Percentiles rank a stretch among this genome's conserved stretches.
These are phyloP conservation scores for Pogonognathellus flavescens DNA, from an alignment of 1,140 invertebrate genomes.

Conservation along the genomic window DNA sequence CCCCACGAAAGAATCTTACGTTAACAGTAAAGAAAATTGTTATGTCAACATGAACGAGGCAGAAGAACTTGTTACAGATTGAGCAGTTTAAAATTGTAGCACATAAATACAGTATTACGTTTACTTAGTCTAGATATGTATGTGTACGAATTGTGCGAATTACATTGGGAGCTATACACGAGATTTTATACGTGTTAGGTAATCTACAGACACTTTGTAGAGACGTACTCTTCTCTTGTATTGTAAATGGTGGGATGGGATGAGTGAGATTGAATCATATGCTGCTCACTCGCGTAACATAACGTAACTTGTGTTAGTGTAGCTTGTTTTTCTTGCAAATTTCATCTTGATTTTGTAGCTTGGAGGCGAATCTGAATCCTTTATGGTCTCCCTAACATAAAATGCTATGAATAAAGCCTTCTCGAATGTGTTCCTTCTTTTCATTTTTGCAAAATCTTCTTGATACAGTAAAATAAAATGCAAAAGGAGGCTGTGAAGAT, in stretches of 20 bases:
- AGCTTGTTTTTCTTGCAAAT: constrained; percentile 29
- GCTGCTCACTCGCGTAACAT: constrained; percentile 38
- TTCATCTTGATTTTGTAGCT: constrained; percentile 1
- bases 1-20: neutral
- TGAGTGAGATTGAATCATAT: constrained; percentile 23
- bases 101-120: neutral
- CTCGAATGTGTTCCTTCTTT: neutral
- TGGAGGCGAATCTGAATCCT: constrained; percentile 20
- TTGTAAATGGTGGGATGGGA: constrained; percentile 5
- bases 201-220: constrained; percentile 19
- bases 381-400: neutral
- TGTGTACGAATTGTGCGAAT: neutral
- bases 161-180: neutral
- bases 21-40: neutral
- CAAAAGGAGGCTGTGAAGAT: neutral
- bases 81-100: neutral
- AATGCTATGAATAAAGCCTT: neutral
- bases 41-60: constrained; percentile 14
- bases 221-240: neutral
- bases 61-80: constrained; percentile 27
- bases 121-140: neutral
- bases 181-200: constrained; percentile 7
- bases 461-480: constrained; percentile 13
- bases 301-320: constrained; percentile 38
- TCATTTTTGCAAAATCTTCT: constrained; percentile 2